These are phyloP conservation scores for Bombus superbus DNA, from an alignment of 1,140 invertebrate species.

Conservation along the genomic window DNA sequence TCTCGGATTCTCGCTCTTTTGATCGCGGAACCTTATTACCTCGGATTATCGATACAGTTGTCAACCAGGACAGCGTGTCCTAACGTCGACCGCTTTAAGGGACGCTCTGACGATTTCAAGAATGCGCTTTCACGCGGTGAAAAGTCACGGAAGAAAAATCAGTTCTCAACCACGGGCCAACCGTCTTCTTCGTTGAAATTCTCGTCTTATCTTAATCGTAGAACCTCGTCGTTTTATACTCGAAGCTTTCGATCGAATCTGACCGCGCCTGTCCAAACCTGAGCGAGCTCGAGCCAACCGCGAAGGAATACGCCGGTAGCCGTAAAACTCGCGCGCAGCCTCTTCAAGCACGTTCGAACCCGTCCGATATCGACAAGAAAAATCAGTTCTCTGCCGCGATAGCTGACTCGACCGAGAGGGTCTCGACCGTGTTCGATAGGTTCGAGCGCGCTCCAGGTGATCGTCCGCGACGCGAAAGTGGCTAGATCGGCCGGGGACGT, in stretches of 20 bases:
- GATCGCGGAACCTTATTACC: too few relatives aligned
- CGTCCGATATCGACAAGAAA: background rate
- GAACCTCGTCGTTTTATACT: background rate
- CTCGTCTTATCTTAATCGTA: background rate
- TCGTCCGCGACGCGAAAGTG: constrained; percentile 2
- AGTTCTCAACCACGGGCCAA: too few relatives aligned
- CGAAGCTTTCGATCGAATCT: background rate
- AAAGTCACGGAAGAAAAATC: background rate
- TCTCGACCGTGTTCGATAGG: background rate
- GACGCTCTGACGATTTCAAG: too few relatives aligned
- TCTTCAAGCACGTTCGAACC: background rate
- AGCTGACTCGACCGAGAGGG: background rate
- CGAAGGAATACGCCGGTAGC: background rate
- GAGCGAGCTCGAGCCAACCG: background rate
- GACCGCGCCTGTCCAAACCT: background rate
- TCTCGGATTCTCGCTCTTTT: too few relatives aligned
- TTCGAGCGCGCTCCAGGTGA: constrained; percentile 16
- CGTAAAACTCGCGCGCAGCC: background rate
- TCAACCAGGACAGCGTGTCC: too few relatives aligned
- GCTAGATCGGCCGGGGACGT: background rate
- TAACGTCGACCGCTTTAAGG: too few relatives aligned
- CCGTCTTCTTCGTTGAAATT: background rate
- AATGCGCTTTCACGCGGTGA: too few relatives aligned
- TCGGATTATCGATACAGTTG: too few relatives aligned
- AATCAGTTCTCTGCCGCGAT: background rate